Base-by-base conservation (phyloP, 2,888 invertebrate genomes). In the Synanthedon tipuliformis region DNA sequence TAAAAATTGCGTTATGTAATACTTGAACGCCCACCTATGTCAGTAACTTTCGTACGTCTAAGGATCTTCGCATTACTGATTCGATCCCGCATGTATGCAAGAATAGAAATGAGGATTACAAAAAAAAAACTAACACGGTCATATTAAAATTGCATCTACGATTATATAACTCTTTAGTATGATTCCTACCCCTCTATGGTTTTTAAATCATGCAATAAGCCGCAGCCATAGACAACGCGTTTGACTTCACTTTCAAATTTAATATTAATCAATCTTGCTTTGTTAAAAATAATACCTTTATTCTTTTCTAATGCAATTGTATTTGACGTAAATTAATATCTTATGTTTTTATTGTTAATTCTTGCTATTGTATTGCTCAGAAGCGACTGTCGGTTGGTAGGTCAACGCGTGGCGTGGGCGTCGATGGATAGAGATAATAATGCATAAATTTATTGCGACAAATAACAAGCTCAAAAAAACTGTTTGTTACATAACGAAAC, bases 381-480 rank as follows among this genome's bases (percentile, higher is more conserved):
- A 45, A 45, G 45, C 45, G n/a, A 13, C 45, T 34, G 10, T 45
- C 15, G 45, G 11, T 45, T 45, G 45, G 45, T 15, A 13, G 45
- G 45, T 45, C 45, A 45, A 45, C 12, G 45, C 45, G 13, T 45
- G 4, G 56, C 55, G 63, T 58, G 57, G 53, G 63, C 59, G 66
- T 66, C 61, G 68, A 61, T 58, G 57, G 59, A 53, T 61, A 68
- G 65, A 69, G 67, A n/a, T n/a, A n/a, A n/a, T n/a, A n/a, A n/a
- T 63, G 61, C 63, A 61, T 61, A 57, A 57, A 70, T 64, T 70
- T 64, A 71, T 65, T 71, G 71, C 65, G 65, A 63, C 62, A 61
- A 62, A 58, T 57, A 45, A 15, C 45, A n/a, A 45, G 45, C 45
- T 45, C 45, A 13, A 5, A 45, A 45, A 45, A 45, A 12, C 13